Base-by-base conservation (phyloP, 1,140 invertebrate species). In the Cryptotermes secundus region DNA sequence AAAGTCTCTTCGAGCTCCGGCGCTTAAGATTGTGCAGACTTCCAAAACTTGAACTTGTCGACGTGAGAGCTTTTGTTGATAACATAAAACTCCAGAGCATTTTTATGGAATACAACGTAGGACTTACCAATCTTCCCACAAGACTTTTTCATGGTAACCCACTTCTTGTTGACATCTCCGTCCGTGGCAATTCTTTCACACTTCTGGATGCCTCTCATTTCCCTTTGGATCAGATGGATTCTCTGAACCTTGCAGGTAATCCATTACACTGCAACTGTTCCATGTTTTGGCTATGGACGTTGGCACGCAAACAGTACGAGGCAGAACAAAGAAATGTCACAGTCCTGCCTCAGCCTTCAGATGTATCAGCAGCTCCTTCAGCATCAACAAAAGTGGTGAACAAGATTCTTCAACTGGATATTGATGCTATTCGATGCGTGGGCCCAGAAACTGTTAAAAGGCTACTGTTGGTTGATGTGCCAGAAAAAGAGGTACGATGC, bases 231-330 rank as follows among this genome's bases (percentile, higher is more conserved):
- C 92, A 93, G 83, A 88, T 96, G 85, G 91, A 92, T 86, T 92
- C 92, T 83, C 90, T 96, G 2, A 92, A 93, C 86, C 91, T 97
- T 35, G 94, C 94, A 38, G 95, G 95, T 26, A 97, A 97, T 90
- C 96, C 96, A 2, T 92, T 97, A 80, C 91, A 94, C 83, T 98
- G 96, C 89, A 97, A 97, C 89, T 97, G 96, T 87, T 96, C 96
- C 31, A 89, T 97, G 82, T 91, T 95, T 79, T 97, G 96, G 96
- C 90, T 97, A 6, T 96, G 95, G 95, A 93, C 94, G 86, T 90
- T 96, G 35, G 91, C 93, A 42, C 91, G 83, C 3, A 81, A 80
- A 10, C 84, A 84, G 45, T 24, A n/a, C 7, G 72, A 82, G 34
- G 4, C 31, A 1, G 79, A 80, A 72, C n/a, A 35, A 31, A 59